A percentile compares a stretch with the other conserved stretches of the same genome.
Conservation (phyloP, 2,113 vertebrate species). For the Telmatochromis sp. region DNA sequence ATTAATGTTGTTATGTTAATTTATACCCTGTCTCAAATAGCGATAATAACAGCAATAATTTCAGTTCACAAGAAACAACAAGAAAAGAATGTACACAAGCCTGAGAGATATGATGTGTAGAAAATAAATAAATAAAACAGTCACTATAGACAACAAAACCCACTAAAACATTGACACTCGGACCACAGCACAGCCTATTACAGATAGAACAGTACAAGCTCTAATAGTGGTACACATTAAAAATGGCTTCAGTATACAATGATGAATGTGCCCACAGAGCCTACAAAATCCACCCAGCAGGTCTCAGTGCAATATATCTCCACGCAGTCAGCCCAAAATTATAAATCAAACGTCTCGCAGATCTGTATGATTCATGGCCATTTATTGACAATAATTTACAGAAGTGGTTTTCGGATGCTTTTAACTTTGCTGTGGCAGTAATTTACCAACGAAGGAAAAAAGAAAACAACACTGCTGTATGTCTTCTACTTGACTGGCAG, state of each 20-base stretch:
- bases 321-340: slow-evolving; percentile 51
- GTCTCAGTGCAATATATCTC: slow-evolving; percentile 59
- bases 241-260: slow-evolving; percentile 55
- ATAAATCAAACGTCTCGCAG: slow-evolving; percentile 67
- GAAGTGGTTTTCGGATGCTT: slow-evolving; percentile 70
- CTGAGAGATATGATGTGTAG: background rate
- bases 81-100: background rate
- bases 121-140: background rate
- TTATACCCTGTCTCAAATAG: background rate
- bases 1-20: background rate
- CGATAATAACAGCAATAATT: background rate
- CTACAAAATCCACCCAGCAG: slow-evolving; percentile 53
- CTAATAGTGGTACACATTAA: slow-evolving; percentile 52
- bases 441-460: slow-evolving; percentile 51
- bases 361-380: slow-evolving; percentile 69
- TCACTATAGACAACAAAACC: background rate
- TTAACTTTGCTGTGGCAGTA: slow-evolving; percentile 63
- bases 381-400: slow-evolving; percentile 71
- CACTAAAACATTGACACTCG: background rate
- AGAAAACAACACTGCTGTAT: slow-evolving; percentile 46
- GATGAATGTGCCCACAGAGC: slow-evolving; percentile 57
- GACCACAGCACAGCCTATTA: background rate
- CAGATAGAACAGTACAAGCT: slow-evolving; percentile 31
- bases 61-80: background rate
- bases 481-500: slow-evolving; percentile 49